phyloP scores from a whole-genome alignment of 2,113 vertebrate species.

The Melanerpes formicivorus region DNA sequence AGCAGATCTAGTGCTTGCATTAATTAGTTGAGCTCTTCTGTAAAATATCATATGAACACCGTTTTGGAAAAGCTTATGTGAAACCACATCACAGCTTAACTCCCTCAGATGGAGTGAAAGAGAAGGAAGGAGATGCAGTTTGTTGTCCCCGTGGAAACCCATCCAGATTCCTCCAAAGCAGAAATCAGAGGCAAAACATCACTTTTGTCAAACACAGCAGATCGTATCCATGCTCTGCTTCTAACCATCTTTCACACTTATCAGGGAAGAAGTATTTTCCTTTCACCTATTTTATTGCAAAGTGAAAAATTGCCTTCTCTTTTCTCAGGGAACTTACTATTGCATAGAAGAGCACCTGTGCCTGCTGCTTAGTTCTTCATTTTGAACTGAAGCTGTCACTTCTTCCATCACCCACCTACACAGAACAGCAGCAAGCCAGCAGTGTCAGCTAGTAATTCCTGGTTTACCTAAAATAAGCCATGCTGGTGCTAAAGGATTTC shows the following conservation, averaged over 20 bases:
- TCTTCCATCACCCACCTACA: not conserved
- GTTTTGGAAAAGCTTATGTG: constrained; percentile 15
- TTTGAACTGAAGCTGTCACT: not conserved
- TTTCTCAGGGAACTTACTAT: not conserved
- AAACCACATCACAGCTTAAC: constrained; percentile 12
- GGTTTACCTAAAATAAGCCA: not conserved
- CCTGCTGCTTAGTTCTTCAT: not conserved
- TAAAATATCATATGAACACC: not conserved
- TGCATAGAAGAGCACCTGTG: not conserved
- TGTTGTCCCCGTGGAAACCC: not conserved
- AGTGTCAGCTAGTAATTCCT: not conserved
- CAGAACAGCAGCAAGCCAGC: not conserved
- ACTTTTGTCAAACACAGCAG: not conserved
- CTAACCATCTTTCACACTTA: not conserved
- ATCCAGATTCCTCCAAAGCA: not conserved
- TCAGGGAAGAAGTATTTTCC: not conserved
- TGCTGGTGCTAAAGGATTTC: not conserved
- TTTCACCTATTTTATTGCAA: not conserved
- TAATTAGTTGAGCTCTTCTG: not conserved
- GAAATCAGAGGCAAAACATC: not conserved
- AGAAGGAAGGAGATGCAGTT: not conserved
- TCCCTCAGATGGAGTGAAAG: not conserved
- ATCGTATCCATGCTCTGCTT: not conserved
- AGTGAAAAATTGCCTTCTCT: not conserved
- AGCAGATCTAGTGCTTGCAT: not conserved